phyloP scores from a whole-genome alignment of 2,797 vertebrate genomes.

The Platyrinchus mystaceus region DNA sequence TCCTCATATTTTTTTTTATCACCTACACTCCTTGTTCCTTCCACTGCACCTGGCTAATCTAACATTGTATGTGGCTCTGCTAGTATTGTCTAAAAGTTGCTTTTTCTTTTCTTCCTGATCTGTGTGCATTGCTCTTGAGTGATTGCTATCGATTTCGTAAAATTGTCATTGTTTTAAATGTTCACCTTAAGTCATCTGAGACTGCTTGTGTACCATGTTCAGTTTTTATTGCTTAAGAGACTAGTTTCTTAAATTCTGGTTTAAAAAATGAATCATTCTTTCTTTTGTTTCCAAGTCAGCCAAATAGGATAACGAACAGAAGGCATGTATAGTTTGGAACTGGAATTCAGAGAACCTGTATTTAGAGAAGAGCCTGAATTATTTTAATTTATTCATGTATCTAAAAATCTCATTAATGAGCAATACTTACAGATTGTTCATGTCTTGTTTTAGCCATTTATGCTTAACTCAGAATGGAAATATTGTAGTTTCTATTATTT shows the following conservation, averaged over 20 bases:
- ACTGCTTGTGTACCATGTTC: background rate
- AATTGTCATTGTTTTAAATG: background rate
- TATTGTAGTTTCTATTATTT: background rate
- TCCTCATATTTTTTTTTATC: background rate
- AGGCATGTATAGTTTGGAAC: slow-evolving; percentile 20
- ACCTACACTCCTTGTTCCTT: background rate
- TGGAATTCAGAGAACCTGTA: background rate
- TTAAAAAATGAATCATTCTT: background rate
- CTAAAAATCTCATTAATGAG: background rate
- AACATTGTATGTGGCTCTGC: background rate
- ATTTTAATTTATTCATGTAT: background rate
- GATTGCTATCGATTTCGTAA: background rate
- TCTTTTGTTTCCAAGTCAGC: background rate
- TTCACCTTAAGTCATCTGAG: background rate
- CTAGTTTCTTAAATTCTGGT: background rate
- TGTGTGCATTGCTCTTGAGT: slow-evolving; percentile 19
- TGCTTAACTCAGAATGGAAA: background rate
- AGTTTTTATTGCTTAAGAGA: slow-evolving; percentile 1
- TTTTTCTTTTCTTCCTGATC: background rate
- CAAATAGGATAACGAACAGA: background rate
- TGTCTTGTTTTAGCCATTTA: background rate
- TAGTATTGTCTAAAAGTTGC: background rate
- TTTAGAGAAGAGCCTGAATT: background rate
- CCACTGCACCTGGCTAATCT: background rate
- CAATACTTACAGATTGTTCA: background rate